Conservation (phyloP, 2,113 vertebrate genomes). For the Gopherus flavomarginatus region DNA sequence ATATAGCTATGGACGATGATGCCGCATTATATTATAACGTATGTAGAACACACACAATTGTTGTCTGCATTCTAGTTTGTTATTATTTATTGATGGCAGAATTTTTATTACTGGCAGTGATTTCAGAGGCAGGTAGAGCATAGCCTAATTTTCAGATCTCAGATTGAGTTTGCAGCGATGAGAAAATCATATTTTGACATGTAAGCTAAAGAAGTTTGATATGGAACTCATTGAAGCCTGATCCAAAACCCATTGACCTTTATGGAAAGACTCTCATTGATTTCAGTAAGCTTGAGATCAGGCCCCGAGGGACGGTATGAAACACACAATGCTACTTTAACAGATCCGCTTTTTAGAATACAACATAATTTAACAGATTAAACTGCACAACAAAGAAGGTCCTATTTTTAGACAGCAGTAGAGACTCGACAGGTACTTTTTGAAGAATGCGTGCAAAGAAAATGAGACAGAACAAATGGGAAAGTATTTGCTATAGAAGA, state of each 20-base stretch:
- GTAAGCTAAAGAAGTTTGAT: neutral
- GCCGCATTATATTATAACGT: neutral
- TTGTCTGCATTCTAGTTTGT: neutral
- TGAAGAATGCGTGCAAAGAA: slow-evolving; percentile 7
- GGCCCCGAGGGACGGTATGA: neutral
- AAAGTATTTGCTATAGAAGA: slow-evolving; percentile 36
- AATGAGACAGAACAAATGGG: slow-evolving; percentile 62
- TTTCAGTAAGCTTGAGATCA: neutral
- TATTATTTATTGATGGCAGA: neutral
- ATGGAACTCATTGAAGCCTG: neutral
- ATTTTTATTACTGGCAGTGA: neutral
- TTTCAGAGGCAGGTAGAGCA: neutral
- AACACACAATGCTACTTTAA: slow-evolving; percentile 47
- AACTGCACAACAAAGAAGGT: slow-evolving; percentile 59
- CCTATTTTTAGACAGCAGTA: slow-evolving; percentile 29
- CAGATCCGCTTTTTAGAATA: slow-evolving; percentile 50
- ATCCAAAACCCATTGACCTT: neutral
- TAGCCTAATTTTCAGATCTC: neutral
- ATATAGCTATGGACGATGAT: neutral
- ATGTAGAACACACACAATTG: neutral
- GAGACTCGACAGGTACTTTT: slow-evolving; percentile 53
- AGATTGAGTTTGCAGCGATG: neutral
- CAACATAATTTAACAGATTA: slow-evolving; percentile 57
- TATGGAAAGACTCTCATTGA: neutral
- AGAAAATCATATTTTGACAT: neutral